Evolutionary conservation across 2,797 vertebrate genomes (phyloP), one percentile per base, ranked within the genome.

Genomic region (Phylloscopus collybita): DNA sequence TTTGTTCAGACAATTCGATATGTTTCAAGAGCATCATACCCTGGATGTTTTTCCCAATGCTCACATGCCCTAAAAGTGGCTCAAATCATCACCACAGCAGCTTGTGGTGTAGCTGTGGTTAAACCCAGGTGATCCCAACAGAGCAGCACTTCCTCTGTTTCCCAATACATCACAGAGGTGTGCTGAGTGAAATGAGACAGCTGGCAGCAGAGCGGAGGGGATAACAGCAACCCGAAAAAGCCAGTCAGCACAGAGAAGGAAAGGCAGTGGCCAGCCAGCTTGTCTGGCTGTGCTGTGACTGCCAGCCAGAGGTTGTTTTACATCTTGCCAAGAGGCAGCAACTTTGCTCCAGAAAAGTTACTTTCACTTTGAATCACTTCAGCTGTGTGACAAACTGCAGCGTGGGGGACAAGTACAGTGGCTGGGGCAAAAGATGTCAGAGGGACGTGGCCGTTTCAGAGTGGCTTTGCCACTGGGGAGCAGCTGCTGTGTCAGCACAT

Each of bases 331-430:
- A 51, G 27, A 51, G 84, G 74, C 86, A 92, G 53, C 13, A 75
- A 2, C 80, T 94, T 79, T 62, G n/a, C 76, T 90, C 30, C 3
- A 34, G 59, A 59, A 59, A 94, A 69, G 30, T 87, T 90, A n/a
- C 88, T 93, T 96, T 90, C 53, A 23, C 70, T 79, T 72, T 72
- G 47, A 49, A 72, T 93, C 32, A 11, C 67, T 88, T 92, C 86
- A 84, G 0, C 32, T 25, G 23, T 44, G 34, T 74, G 69, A 74
- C 38, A 81, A 79, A 75, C 38, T 79, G 59, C 18, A 9, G 13
- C 0, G 3, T 18, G 13, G 54, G 62, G 65, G 20, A 79, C 62
- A 65, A 57, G 25, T 22, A 21, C 59, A n/a, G 21, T 67, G 45
- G 16, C 62, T 69, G 56, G 42, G 45, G 50, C 57, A 64, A 38